A percentile compares a stretch with the other conserved stretches of the same genome.
phyloP scores from a whole-genome alignment of 2,797 vertebrate species.

The Oceanodroma leucorhoa region DNA sequence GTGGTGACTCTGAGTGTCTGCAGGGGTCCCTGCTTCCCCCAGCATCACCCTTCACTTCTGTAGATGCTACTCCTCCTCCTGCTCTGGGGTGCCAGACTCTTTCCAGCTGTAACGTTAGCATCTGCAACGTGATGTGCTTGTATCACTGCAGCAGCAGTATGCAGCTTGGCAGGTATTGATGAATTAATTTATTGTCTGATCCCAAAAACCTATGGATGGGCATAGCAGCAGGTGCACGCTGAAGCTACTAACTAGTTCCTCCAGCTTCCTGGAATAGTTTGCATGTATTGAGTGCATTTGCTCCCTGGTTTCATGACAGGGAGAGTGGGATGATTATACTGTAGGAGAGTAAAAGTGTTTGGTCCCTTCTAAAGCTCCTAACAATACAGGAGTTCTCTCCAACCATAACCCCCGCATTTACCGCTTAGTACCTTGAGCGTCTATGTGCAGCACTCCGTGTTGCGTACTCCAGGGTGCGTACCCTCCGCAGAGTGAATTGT shows the following conservation, averaged over 20 bases:
- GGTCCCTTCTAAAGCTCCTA: not conserved
- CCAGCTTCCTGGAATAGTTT: not conserved
- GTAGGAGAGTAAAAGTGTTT: not conserved
- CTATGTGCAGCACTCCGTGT: not conserved
- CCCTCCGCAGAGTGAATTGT: not conserved
- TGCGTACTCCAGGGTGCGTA: not conserved
- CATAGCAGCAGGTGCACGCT: not conserved
- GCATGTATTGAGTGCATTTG: not conserved
- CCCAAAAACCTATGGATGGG: not conserved
- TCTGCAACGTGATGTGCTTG: not conserved
- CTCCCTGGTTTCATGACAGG: not conserved
- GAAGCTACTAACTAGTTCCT: not conserved
- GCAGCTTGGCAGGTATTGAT: not conserved
- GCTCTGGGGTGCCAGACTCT: not conserved
- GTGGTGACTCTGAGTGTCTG: not conserved
- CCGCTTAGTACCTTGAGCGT: not conserved
- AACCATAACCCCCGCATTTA: not conserved
- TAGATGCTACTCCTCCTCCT: not conserved
- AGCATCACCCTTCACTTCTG: not conserved
- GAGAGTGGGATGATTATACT: not conserved
- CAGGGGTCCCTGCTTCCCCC: not conserved
- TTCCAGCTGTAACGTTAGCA: not conserved
- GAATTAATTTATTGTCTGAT: not conserved
- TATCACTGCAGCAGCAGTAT: not conserved
- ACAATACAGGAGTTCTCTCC: not conserved